phyloP scores from a whole-genome alignment of 1,140 invertebrate genomes.

The Neelides sp. region DNA sequence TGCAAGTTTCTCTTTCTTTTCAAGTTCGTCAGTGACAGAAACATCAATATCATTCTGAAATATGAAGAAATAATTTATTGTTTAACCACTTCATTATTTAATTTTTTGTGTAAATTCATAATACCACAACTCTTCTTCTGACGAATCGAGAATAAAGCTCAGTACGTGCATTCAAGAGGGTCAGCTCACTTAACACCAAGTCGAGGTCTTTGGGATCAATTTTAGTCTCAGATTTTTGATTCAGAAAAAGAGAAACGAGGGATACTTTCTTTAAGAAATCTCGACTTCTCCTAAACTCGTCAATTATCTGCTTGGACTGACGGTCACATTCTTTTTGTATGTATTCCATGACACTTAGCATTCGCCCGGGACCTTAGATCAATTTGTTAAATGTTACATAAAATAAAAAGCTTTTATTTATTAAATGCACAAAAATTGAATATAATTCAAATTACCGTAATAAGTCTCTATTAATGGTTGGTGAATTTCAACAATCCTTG shows the following conservation, averaged over 20 bases:
- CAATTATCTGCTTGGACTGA: conserved; percentile 54
- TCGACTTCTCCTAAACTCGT: conserved; percentile 62
- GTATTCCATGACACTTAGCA: conserved; percentile 55
- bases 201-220: conserved; percentile 78
- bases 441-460: conserved; percentile 51
- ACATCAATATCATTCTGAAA: conserved; percentile 56
- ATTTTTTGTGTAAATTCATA: conserved; percentile 33
- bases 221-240: conserved; percentile 28
- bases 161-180: conserved; percentile 74
- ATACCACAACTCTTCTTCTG: conserved; percentile 58
- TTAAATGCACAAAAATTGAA: not conserved
- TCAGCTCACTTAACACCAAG: conserved; percentile 75
- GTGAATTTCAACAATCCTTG: conserved; percentile 74
- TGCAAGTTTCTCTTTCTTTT: conserved; percentile 41
- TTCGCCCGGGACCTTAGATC: conserved; percentile 49
- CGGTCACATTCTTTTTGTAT: conserved; percentile 78
- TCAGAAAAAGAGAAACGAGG: conserved; percentile 45
- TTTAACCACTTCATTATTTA: not conserved
- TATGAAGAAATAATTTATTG: conserved; percentile 7
- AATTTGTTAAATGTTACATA: conserved; percentile 11
- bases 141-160: conserved; percentile 87
- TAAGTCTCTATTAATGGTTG: conserved; percentile 87
- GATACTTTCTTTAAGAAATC: conserved; percentile 54
- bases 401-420: conserved; percentile 1
- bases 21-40: conserved; percentile 43